Conservation (phyloP, 1,140 invertebrate genomes). For the Heliconius eleuchia region DNA sequence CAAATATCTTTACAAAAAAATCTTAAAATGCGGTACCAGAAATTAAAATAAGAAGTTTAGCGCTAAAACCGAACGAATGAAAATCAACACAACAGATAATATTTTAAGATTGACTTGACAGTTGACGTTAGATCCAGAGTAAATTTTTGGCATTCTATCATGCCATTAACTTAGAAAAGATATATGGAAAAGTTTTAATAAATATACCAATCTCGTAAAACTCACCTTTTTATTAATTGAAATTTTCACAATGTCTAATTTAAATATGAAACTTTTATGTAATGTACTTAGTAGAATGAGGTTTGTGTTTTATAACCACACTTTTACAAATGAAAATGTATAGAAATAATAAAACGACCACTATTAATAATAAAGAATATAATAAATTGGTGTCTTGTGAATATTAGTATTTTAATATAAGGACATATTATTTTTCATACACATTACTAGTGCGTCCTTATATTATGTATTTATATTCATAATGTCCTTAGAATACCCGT, state of each 20-base stretch:
- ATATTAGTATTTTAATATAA: background rate
- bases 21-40: too few relatives aligned
- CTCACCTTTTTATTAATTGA: background rate
- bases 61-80: background rate
- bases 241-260: conserved; percentile 44
- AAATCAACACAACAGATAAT: background rate
- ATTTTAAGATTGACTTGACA: too few relatives aligned
- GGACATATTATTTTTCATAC: too few relatives aligned
- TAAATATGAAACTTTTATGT: conserved; percentile 54
- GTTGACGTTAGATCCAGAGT: too few relatives aligned
- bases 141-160: background rate
- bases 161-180: background rate
- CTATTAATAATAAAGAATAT: background rate
- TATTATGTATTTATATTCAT: background rate
- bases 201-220: background rate
- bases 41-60: too few relatives aligned
- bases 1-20: too few relatives aligned
- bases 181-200: background rate
- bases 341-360: background rate
- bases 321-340: conserved; percentile 18
- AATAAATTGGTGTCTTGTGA: background rate
- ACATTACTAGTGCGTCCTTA: too few relatives aligned
- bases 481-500: background rate
- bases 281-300: conserved; percentile 49
- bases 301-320: conserved; percentile 36